phyloP scores from a whole-genome alignment of 2,888 invertebrate genomes.

The Timema cristinae region DNA sequence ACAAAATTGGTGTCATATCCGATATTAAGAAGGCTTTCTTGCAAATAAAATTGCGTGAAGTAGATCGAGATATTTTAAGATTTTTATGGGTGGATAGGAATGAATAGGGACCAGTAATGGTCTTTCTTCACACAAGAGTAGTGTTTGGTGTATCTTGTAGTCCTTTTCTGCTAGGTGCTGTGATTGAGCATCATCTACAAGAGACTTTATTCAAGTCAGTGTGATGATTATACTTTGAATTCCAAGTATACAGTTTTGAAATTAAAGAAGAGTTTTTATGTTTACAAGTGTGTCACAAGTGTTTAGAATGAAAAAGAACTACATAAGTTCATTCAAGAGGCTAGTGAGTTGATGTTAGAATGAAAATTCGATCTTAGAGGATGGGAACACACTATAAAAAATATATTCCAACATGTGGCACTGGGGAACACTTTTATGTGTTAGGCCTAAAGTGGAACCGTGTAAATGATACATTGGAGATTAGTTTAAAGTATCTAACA shows the following conservation, averaged over 20 bases:
- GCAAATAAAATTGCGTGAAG: not conserved
- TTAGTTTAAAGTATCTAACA: no score
- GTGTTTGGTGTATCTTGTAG: slow-evolving; percentile 27
- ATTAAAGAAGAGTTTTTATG: slow-evolving; percentile 10
- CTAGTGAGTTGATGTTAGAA: not conserved
- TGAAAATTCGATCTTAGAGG: slow-evolving; percentile 11
- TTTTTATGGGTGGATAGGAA: slow-evolving; percentile 5
- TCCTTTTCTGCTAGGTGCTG: slow-evolving; percentile 26
- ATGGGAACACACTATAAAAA: slow-evolving; percentile 12
- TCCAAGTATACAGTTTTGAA: not conserved
- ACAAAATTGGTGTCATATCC: not conserved
- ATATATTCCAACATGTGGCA: no score
- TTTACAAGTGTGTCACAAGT: slow-evolving; percentile 5
- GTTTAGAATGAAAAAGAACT: slow-evolving; percentile 9
- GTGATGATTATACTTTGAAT: not conserved
- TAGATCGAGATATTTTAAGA: slow-evolving; percentile 7
- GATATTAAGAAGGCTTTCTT: slow-evolving; percentile 14
- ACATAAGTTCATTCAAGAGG: not conserved
- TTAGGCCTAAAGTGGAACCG: no score
- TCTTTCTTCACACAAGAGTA: slow-evolving; percentile 23
- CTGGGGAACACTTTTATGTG: no score
- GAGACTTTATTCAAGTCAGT: no score
- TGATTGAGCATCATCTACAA: slow-evolving; percentile 22
- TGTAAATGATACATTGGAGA: no score
- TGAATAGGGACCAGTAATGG: not conserved